These are phyloP conservation scores for Platygyra sinensis DNA, from an alignment of 64 coral and sea anemone species.

Conservation along the genomic window DNA sequence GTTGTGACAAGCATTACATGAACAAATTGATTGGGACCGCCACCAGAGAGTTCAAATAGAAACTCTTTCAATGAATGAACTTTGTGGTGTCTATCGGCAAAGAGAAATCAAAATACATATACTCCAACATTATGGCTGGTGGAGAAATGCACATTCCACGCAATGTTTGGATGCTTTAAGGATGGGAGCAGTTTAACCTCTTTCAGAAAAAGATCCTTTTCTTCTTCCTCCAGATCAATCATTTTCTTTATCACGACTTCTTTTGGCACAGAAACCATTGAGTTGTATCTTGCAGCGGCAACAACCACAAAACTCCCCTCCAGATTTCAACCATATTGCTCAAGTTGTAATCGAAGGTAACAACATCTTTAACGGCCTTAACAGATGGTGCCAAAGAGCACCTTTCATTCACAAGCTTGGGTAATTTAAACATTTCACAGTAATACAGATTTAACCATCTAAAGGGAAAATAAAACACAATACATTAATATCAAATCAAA, in stretches of 20 bases:
- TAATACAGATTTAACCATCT: too few relatives aligned
- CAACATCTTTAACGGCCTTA: neutral
- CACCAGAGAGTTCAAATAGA: too few relatives aligned
- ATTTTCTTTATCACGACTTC: neutral
- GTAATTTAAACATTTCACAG: slow-evolving; percentile 1
- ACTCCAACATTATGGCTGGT: too few relatives aligned
- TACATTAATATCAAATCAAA: neutral
- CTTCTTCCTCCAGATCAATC: neutral
- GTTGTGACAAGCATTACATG: too few relatives aligned
- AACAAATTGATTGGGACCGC: too few relatives aligned
- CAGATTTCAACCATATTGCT: neutral
- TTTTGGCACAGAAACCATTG: neutral
- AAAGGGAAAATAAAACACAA: too few relatives aligned
- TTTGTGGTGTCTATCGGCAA: too few relatives aligned
- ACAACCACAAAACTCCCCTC: neutral
- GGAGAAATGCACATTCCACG: neutral
- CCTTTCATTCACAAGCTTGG: neutral
- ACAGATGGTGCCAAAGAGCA: neutral
- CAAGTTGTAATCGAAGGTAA: neutral
- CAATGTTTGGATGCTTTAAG: neutral
- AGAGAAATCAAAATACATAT: too few relatives aligned
- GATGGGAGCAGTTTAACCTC: neutral
- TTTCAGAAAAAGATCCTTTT: slow-evolving; percentile 4
- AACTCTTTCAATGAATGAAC: too few relatives aligned
- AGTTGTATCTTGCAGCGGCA: neutral